These are phyloP conservation scores for Acanthosepion pharaonis DNA, from an alignment of 2,888 invertebrate species.

Conservation along the genomic window DNA sequence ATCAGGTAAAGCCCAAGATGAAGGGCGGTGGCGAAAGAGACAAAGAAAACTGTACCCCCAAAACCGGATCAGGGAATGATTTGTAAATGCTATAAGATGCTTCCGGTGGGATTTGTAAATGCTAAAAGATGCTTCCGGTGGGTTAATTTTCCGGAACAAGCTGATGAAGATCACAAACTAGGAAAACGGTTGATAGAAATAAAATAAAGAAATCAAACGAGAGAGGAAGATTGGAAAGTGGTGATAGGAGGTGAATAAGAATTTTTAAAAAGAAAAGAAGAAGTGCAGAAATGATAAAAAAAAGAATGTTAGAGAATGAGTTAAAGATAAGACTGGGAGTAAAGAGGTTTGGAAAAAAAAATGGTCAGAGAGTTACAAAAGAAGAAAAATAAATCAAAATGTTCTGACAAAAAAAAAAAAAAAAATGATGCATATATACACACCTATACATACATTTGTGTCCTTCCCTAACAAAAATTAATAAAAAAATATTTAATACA, in stretches of 20 bases:
- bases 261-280: not conserved
- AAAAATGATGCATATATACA: too few species aligned
- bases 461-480: too few species aligned
- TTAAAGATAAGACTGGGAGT: too few species aligned
- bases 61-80: not conserved
- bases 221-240: not conserved
- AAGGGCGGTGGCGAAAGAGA: not conserved
- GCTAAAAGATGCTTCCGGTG: not conserved
- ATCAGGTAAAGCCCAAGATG: not conserved
- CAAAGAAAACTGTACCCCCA: not conserved
- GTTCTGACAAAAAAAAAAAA: too few species aligned
- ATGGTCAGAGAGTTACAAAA: not conserved
- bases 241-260: not conserved
- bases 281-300: not conserved
- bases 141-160: slow-evolving; percentile 1
- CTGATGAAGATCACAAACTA: not conserved
- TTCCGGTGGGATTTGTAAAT: not conserved
- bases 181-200: not conserved
- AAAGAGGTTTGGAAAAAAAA: not conserved
- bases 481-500: too few species aligned
- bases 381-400: too few species aligned
- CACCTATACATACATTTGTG: too few species aligned
- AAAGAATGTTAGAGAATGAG: too few species aligned
- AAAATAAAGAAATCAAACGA: not conserved
- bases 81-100: not conserved